Conservation (phyloP, 1,140 invertebrate species). For the Geopemphigus sp. region DNA sequence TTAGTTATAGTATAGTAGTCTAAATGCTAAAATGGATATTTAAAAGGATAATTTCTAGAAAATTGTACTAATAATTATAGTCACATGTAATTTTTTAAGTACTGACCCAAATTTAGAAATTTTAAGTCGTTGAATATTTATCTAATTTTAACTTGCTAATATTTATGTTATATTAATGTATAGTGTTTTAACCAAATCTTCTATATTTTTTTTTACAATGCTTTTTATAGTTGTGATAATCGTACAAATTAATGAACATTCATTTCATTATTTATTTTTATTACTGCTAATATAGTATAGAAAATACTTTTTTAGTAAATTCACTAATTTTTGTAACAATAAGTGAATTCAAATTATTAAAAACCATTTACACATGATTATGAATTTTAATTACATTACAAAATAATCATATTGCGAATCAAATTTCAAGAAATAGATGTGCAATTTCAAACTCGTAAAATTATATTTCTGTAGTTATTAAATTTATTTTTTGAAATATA, state of each 20-base stretch:
- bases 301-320: constrained; percentile 4
- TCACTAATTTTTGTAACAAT: constrained; percentile 6
- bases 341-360: constrained; percentile 23
- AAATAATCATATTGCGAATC: too few species aligned
- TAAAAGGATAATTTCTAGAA: background rate
- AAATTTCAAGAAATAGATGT: too few species aligned
- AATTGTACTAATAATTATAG: background rate
- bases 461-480: too few species aligned
- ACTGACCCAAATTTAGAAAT: background rate
- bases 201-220: constrained; percentile 22
- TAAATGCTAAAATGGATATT: background rate
- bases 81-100: background rate
- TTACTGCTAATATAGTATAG: constrained; percentile 21
- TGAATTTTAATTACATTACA: background rate
- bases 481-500: too few species aligned
- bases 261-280: constrained; percentile 29
- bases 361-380: background rate
- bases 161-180: constrained; percentile 16
- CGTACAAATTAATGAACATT: constrained; percentile 3
- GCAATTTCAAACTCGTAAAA: too few species aligned
- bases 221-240: constrained; percentile 34
- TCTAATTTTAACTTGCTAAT: constrained; percentile 34
- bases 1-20: constrained; percentile 3
- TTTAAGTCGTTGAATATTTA: constrained; percentile 12
- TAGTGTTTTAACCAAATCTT: constrained; percentile 18